Base-by-base conservation (phyloP, 2,797 vertebrate genomes). In the Phaenicophaeus curvirostris region DNA sequence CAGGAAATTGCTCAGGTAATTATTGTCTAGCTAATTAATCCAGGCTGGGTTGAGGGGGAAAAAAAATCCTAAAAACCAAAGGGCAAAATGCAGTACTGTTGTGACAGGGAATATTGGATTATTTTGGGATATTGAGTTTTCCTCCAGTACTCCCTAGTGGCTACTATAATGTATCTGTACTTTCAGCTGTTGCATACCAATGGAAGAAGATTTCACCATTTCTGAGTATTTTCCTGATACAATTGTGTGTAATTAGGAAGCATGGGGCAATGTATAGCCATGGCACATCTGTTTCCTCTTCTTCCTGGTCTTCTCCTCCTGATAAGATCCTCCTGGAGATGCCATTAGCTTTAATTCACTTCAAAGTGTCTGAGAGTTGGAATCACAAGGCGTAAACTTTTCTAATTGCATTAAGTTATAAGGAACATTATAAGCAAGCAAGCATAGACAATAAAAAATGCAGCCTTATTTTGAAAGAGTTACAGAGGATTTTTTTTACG, bases 1-100 rank as follows among this genome's bases (percentile, higher is more conserved):
- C 75, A 85, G 81, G 73, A 95, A 94, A 95, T 95, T 63, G 79
- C 58, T 78, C 84, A 53, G 63, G 61, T 91, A 87, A 95, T 95
- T 95, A 89, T 55, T 77, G 78, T 24, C 65, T 89, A 83, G 13
- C 27, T 95, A 95, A 92, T 95, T 95, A 94, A 95, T 46, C 17
- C 54, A 85, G 68, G 30, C 41, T 62, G 51, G 55, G 16, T 39
- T 16, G 42, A 44, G 42, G 18, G 28, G 4, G 3, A 5, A 24
- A 21, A 21, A 31, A 46, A 6, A 1, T 3, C 9, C n/a, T 8
- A 35, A 27, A 86, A 59, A 84, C 2, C 63, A 72, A 93, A 94
- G 41, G 50, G 20, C 42, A 91, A 90, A 89, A 73, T 57, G 76
- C 20, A 50, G 42, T 55, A 39, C 11, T 68, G 54, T 66, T 87